Evolutionary conservation across 1,140 invertebrate species (phyloP).

Genomic region (Plodia interpunctella): DNA sequence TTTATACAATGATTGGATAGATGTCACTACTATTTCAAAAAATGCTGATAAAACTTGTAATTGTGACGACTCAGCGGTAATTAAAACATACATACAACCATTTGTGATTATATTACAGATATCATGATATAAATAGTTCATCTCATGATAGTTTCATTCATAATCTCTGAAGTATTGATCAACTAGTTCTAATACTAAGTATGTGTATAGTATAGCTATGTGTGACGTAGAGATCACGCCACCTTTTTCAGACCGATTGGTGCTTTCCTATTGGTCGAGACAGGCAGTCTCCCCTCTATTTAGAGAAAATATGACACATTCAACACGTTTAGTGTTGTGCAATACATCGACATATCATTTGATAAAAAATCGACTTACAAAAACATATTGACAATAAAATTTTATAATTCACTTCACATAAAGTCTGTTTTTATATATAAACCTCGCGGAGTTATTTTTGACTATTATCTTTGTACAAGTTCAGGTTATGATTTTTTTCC

Average conservation of each 20-base stretch:
- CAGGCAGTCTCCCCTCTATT: slow-evolving; percentile 41
- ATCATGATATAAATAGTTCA: slow-evolving; percentile 14
- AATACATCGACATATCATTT: slow-evolving; percentile 13
- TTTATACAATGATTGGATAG: too few species aligned
- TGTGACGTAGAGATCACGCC: slow-evolving; percentile 73
- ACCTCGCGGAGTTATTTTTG: too few species aligned
- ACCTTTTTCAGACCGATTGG: slow-evolving; percentile 54
- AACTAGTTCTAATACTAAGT: not conserved
- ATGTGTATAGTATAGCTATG: slow-evolving; percentile 36
- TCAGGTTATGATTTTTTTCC: too few species aligned
- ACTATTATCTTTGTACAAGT: too few species aligned
- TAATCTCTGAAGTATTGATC: slow-evolving; percentile 3
- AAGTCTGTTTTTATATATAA: too few species aligned
- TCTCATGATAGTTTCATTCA: slow-evolving; percentile 8
- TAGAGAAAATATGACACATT: slow-evolving; percentile 32
- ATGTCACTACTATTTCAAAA: slow-evolving; percentile 10
- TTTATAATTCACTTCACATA: too few species aligned
- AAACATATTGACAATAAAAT: too few species aligned
- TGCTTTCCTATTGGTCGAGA: slow-evolving; percentile 53
- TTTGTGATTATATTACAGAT: too few species aligned
- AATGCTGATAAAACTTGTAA: too few species aligned
- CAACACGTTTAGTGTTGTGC: slow-evolving; percentile 58
- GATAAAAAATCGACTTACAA: slow-evolving; percentile 22
- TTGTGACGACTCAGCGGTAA: too few species aligned
- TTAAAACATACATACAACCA: too few species aligned